Percentiles rank a stretch among this genome's conserved stretches.
Evolutionary conservation across 2,888 invertebrate genomes (phyloP).

Genomic region (Deladenus siricidicola): DNA sequence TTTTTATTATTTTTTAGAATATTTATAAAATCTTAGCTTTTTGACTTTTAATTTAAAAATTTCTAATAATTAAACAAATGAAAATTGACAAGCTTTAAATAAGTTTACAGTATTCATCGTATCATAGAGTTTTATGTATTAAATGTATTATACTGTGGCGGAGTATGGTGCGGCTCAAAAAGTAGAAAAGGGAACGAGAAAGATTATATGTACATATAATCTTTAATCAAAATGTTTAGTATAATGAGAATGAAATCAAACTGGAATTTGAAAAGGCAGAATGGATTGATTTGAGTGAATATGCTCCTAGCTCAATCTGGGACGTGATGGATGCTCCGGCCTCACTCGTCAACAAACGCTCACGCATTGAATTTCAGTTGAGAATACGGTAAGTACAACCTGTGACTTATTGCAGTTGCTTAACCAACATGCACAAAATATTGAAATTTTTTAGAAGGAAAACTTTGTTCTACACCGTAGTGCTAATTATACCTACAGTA

Average conservation of each 20-base stretch:
- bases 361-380: constrained; percentile 49
- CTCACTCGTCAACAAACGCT: constrained; percentile 56
- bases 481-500: constrained; percentile 92
- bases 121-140: not conserved
- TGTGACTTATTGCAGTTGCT: not conserved
- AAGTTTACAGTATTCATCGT: not conserved
- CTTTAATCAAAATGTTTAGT: constrained; percentile 29
- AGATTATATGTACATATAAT: too few species aligned
- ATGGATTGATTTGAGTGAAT: constrained; percentile 29
- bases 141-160: too few species aligned
- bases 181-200: too few species aligned
- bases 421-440: not conserved
- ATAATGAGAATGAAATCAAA: constrained; percentile 56
- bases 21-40: too few species aligned
- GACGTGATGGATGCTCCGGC: constrained; percentile 78
- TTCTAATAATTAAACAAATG: too few species aligned
- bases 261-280: constrained; percentile 84
- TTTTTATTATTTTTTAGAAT: too few species aligned
- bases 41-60: too few species aligned
- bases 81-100: too few species aligned
- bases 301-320: constrained; percentile 76
- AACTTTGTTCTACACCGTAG: constrained; percentile 96
- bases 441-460: constrained; percentile 66
- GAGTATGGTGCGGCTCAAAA: too few species aligned
- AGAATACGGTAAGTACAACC: constrained; percentile 28